A percentile compares a stretch with the other conserved stretches of the same genome.
These are phyloP conservation scores for Xenentodon cancila DNA, from an alignment of 2,797 vertebrate species.

Conservation along the genomic window DNA sequence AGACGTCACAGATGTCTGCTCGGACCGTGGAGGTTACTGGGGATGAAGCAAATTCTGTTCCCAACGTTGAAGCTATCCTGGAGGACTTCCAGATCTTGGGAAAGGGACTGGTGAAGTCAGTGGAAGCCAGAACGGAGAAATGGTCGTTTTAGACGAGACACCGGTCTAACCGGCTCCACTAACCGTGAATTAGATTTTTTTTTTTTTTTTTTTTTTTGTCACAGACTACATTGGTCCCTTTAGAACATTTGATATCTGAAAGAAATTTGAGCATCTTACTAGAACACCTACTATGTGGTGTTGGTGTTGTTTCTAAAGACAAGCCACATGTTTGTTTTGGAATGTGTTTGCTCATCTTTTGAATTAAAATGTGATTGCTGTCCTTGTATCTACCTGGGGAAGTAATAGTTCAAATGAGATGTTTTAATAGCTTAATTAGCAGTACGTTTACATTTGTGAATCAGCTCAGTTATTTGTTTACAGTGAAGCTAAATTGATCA, in stretches of 20 bases:
- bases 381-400: not conserved
- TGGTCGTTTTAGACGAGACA: conserved; percentile 85
- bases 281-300: conserved; percentile 11
- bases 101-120: conserved; percentile 86
- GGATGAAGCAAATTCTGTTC: conserved; percentile 78
- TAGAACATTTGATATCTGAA: not conserved
- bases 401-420: too few relatives aligned
- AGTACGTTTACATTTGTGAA: not conserved
- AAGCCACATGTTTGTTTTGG: conserved; percentile 10
- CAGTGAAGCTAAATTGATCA: not conserved
- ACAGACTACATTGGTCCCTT: not conserved
- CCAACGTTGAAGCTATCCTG: conserved; percentile 92
- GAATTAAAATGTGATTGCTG: conserved; percentile 2
- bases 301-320: conserved; percentile 3
- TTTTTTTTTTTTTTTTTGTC: not conserved
- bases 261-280: conserved; percentile 7
- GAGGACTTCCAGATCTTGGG: conserved; percentile 91
- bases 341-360: conserved; percentile 15
- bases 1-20: conserved; percentile 89
- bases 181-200: not conserved
- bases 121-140: conserved; percentile 89
- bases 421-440: not conserved
- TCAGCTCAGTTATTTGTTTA: too few relatives aligned
- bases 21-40: conserved; percentile 77
- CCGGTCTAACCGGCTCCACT: not conserved